A percentile compares a stretch with the other conserved stretches of the same genome.
These are phyloP conservation scores for Leptobrachium ailaonicum DNA, from an alignment of 2,113 vertebrate species.

Conservation along the genomic window DNA sequence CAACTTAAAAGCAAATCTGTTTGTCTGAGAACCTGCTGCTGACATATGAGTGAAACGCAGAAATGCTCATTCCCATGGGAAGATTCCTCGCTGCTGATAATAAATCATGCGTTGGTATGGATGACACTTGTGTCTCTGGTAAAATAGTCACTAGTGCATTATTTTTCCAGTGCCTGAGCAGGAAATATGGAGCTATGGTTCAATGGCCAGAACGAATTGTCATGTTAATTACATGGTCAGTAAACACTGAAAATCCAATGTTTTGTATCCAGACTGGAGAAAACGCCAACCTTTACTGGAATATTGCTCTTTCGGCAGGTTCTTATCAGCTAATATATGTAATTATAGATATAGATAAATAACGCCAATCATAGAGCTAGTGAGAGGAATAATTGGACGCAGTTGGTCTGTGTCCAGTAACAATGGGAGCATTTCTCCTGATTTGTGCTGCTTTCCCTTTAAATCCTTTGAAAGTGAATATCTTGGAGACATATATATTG, in stretches of 20 bases:
- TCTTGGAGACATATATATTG: too few species aligned
- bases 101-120: conserved; percentile 74
- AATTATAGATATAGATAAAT: neutral
- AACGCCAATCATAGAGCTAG: too few species aligned
- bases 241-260: conserved; percentile 84
- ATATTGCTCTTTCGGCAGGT: neutral
- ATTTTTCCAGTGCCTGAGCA: conserved; percentile 74
- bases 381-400: too few species aligned
- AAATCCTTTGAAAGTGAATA: too few species aligned
- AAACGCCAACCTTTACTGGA: neutral
- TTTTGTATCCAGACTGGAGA: conserved; percentile 61
- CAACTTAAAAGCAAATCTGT: conserved; percentile 70
- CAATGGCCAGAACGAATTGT: conserved; percentile 83
- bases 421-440: too few species aligned
- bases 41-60: conserved; percentile 72
- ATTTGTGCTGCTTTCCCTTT: too few species aligned
- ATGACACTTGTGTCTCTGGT: conserved; percentile 79
- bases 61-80: conserved; percentile 77
- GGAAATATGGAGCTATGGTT: conserved; percentile 84
- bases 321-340: neutral
- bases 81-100: conserved; percentile 63
- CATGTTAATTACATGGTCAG: conserved; percentile 93
- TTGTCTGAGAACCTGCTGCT: conserved; percentile 84
- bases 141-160: conserved; percentile 74
- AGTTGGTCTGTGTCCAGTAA: too few species aligned